These are phyloP conservation scores for Adineta ricciae DNA, from an alignment of 2,888 invertebrate species.

Conservation along the genomic window DNA sequence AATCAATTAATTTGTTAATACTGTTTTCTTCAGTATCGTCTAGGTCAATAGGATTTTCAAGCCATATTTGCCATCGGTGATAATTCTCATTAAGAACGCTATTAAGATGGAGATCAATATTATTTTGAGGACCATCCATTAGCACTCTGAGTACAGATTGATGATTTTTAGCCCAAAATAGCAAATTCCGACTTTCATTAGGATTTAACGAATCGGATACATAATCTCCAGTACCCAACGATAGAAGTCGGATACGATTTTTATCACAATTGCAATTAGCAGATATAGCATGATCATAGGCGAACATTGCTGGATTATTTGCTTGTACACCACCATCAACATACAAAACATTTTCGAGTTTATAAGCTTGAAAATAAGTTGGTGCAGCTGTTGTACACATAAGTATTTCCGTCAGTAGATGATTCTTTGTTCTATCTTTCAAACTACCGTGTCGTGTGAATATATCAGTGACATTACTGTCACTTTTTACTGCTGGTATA, in stretches of 20 bases:
- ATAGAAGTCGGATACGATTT: not conserved
- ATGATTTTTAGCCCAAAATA: not conserved
- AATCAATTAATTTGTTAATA: not conserved
- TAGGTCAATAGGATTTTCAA: not conserved
- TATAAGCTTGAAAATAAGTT: not conserved
- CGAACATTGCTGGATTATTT: not conserved
- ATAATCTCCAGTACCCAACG: not conserved
- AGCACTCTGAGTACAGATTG: not conserved
- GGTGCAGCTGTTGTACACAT: not conserved
- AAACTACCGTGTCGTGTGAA: not conserved
- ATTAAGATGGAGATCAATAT: not conserved
- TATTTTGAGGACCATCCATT: not conserved
- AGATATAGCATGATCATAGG: not conserved
- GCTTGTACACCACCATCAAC: not conserved
- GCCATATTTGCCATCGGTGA: not conserved
- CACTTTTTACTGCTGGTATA: not conserved
- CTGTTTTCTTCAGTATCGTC: not conserved
- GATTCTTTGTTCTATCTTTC: not conserved
- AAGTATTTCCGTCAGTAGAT: not conserved
- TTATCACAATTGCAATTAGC: not conserved
- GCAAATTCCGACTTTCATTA: not conserved
- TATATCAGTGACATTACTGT: not conserved
- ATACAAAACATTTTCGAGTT: not conserved
- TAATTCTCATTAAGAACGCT: not conserved
- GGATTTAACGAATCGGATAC: not conserved